A percentile compares a stretch with the other conserved stretches of the same genome.
These are phyloP conservation scores for Drosophila tripunctata DNA, from an alignment of 2,888 invertebrate genomes.

Conservation along the genomic window DNA sequence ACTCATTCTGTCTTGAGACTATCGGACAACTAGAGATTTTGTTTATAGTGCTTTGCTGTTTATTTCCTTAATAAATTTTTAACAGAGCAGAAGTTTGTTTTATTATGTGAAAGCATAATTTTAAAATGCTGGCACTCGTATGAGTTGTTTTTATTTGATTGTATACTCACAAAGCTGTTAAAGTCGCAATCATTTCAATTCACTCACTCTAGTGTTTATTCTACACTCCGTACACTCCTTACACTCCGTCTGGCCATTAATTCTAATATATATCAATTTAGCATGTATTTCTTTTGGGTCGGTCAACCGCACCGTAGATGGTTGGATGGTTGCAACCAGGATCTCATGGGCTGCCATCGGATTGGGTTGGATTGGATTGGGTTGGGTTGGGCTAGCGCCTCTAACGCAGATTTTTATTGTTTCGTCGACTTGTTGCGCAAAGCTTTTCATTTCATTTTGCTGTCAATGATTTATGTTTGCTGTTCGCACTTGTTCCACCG, in stretches of 20 bases:
- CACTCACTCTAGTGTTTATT: neutral
- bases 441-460: conserved; percentile 76
- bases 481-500: conserved; percentile 50
- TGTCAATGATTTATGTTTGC: conserved; percentile 72
- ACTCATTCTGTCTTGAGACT: neutral
- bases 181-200: conserved; percentile 2
- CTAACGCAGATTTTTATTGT: conserved; percentile 65
- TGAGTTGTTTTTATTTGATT: conserved; percentile 15
- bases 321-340: conserved; percentile 21
- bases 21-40: neutral
- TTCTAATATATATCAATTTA: conserved; percentile 75
- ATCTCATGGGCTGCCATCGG: no score
- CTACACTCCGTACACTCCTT: neutral
- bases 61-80: neutral
- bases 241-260: conserved; percentile 59
- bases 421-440: conserved; percentile 74
- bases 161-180: conserved; percentile 6
- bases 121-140: neutral
- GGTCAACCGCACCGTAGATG: conserved; percentile 63
- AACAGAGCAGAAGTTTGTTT: neutral
- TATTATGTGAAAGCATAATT: neutral
- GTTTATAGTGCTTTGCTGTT: neutral
- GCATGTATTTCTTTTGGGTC: conserved; percentile 64
- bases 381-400: neutral
- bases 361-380: neutral